Evolutionary conservation across 2,797 vertebrate species (phyloP), one percentile per base, ranked within the genome.

Genomic region (Acridotheres tristis): DNA sequence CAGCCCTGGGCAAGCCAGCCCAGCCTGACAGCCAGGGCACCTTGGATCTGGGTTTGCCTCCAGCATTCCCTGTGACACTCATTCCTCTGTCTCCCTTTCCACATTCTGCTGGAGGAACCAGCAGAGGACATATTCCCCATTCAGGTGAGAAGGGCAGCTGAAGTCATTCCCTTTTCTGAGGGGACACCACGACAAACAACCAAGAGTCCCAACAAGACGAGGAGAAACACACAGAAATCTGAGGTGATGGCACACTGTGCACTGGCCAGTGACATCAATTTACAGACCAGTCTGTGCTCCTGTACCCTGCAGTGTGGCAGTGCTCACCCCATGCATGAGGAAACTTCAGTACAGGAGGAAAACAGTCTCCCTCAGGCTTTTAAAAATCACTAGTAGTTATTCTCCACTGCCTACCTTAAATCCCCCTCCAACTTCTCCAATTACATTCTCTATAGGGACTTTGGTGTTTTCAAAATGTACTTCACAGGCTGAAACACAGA

Each of bases 381-480:
- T 32, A 85, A 38, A 78, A 55, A 63, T 6, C 20, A 62, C 18
- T 19, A 23, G 22, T 1, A 51, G 10, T 57, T 61, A 34, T 25
- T 83, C 34, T 30, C 47, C 29, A 61, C 6, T 25, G 63, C 96
- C 97, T 91, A 99, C 99, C 98, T 99, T 99, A 96, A 99, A 99
- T 30, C 99, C 99, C 29, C 98, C 98, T 82, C 99, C 99, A 5
- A 99, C 94, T 97, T 99, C 99, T 96, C 99, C 99, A 55, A 99
- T 98, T 9, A 99, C 98, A 42, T 99, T 99, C 95, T 99, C 99
- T 69, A 99, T 23, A 2, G 99, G 99, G 78, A 99, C 98, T 53
- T 98, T 99, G 38, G 99, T 99, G 77, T 99, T 98, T 93, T 99
- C 99, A 96, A 98, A 99, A 86, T 98, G 97, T 47, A 99, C 98